Base-by-base conservation (phyloP, 2,113 vertebrate species). In the Miniopterus natalensis region DNA sequence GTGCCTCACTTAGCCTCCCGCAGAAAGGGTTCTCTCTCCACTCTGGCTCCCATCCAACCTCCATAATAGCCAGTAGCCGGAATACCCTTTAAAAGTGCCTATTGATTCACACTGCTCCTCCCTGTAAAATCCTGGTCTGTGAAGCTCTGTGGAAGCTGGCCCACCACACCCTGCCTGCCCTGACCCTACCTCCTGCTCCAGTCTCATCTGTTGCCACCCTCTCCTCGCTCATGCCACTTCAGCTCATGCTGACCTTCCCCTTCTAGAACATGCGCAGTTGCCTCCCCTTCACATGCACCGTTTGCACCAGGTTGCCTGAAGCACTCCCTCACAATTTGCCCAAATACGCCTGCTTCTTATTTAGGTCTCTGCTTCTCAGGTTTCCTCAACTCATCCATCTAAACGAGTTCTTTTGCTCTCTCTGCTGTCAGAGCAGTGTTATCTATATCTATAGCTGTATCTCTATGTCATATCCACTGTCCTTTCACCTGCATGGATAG, bases 11-110 rank as follows among this genome's bases (percentile, higher is more conserved):
- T 80, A 80, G 77, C 31, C 42, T 88, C 15, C 27, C 42, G 5
- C 0, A 84, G 8, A 74, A 95, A 73, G 15, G 1, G 5, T 57
- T 86, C 77, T 77, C 4, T 84, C 81, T 59, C 3, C 18, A 63
- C 86, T 89, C 25, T 83, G 47, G 77, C 51, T 65, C 8, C 29
- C 23, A 73, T 94, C 59, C 81, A 90, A 77, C 90, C 14, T 47
- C 45, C 57, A 25, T 21, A 78, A 36, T 36, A 36, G 36, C 36
- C 36, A 61, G 12, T 14, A 77, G 18, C n/a, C 40, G 29, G 71
- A 92, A 96, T 66, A 61, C 17, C 25, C 81, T 77, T 83, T 53
- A n/a, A 68, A 95, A 90, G 84, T 65, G 45, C 40, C 42, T 70
- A 57, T 74, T 49, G 53, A 95, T 42, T 95, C 51, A 59, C 55